Evolutionary conservation across 2,797 vertebrate species (phyloP).

Genomic region (Acanthurus tractus): DNA sequence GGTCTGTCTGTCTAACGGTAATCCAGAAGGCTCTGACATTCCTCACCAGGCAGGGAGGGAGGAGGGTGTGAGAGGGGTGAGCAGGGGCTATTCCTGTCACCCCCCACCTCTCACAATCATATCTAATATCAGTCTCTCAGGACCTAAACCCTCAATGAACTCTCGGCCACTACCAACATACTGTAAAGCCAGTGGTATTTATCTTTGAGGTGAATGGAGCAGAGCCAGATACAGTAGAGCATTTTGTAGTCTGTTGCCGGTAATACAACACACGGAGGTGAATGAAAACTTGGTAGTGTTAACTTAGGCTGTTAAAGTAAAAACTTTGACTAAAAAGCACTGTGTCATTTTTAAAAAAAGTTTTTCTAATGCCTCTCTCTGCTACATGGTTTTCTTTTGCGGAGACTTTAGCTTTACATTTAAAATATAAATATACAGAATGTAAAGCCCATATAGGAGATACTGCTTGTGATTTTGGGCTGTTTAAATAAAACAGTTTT

Average conservation of each 20-base stretch:
- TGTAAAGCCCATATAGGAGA: not conserved
- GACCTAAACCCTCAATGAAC: conserved; percentile 63
- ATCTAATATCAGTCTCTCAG: conserved; percentile 72
- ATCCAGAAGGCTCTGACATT: conserved; percentile 68
- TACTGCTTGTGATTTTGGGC: not conserved
- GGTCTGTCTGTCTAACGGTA: conserved; percentile 61
- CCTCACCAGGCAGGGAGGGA: conserved; percentile 60
- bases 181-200: conserved; percentile 44
- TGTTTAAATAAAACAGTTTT: not conserved
- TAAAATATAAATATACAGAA: not conserved
- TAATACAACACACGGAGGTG: not conserved
- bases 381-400: too few relatives aligned
- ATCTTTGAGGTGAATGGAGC: conserved; percentile 31
- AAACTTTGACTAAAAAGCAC: not conserved
- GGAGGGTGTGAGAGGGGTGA: conserved; percentile 26
- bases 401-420: not conserved
- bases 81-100: conserved; percentile 80
- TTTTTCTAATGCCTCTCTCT: not conserved
- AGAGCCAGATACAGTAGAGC: conserved; percentile 32
- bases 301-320: not conserved
- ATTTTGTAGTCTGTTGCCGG: not conserved
- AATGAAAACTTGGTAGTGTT: not conserved
- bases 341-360: not conserved
- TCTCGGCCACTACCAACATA: conserved; percentile 35
- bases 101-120: conserved; percentile 56